Conservation (phyloP, 2,888 invertebrate species). For the Philereme vetulata region DNA sequence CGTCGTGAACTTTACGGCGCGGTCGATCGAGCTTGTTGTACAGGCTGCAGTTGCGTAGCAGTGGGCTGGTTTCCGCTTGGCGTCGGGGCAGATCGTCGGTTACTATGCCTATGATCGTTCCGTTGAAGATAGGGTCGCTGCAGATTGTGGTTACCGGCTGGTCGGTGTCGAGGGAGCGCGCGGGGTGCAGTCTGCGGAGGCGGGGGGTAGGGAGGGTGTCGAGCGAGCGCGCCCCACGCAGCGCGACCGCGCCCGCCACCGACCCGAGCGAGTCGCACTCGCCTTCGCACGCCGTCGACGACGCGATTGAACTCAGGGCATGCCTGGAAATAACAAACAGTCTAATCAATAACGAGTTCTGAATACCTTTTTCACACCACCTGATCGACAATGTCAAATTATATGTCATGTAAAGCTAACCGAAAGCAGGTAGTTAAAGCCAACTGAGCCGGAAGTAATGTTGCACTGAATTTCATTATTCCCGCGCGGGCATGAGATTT, state of each 20-base stretch:
- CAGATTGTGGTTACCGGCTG: conserved; percentile 66
- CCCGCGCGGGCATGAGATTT: too few relatives aligned
- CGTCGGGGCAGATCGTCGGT: conserved; percentile 63
- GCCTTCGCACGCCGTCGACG: conserved; percentile 82
- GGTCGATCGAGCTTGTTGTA: conserved; percentile 67
- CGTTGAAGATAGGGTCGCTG: conserved; percentile 71
- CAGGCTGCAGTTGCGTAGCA: conserved; percentile 73
- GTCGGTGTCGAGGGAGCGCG: conserved; percentile 68
- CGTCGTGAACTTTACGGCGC: conserved; percentile 68
- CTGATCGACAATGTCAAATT: too few relatives aligned
- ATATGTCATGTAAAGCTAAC: too few relatives aligned
- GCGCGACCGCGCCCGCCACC: conserved; percentile 44
- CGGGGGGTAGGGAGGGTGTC: conserved; percentile 54
- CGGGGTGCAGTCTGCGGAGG: conserved; percentile 57
- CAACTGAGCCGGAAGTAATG: too few relatives aligned
- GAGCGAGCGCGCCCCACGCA: conserved; percentile 61
- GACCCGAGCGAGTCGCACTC: conserved; percentile 54
- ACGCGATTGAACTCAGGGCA: conserved; percentile 86
- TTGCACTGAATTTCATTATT: too few relatives aligned
- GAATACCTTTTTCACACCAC: too few relatives aligned
- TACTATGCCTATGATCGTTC: conserved; percentile 67
- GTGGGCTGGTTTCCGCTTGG: conserved; percentile 68
- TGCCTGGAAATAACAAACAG: conserved; percentile 57
- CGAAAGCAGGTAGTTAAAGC: too few relatives aligned
- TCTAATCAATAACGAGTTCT: too few relatives aligned